Evolutionary conservation across 2,888 invertebrate genomes (phyloP).

Genomic region (Lasioglossum malachurum): DNA sequence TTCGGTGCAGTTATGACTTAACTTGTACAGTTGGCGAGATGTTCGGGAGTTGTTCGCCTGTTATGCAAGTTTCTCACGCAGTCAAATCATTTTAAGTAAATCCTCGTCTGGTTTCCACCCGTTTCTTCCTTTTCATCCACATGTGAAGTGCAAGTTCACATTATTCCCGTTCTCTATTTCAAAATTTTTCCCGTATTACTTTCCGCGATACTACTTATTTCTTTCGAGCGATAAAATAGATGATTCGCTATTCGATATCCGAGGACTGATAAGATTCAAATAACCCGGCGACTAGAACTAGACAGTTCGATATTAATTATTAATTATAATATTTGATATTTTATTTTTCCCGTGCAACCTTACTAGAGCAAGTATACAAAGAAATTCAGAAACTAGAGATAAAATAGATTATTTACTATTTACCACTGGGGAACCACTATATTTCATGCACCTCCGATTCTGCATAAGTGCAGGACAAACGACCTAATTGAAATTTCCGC

Average conservation of each 20-base stretch:
- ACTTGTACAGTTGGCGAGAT: constrained; percentile 58
- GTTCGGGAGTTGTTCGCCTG: constrained; percentile 64
- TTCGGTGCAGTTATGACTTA: constrained; percentile 69
- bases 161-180: background rate
- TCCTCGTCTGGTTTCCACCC: constrained; percentile 48
- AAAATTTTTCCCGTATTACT: background rate
- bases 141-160: background rate
- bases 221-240: too few relatives aligned
- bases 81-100: constrained; percentile 79
- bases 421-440: background rate
- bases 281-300: too few relatives aligned
- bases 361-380: too few relatives aligned
- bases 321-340: too few relatives aligned
- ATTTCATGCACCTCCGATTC: background rate
- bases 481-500: background rate
- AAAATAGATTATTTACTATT: background rate
- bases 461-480: constrained; percentile 1
- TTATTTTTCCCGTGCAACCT: too few relatives aligned
- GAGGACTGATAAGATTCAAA: too few relatives aligned
- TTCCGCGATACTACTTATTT: background rate
- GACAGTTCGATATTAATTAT: too few relatives aligned
- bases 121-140: background rate
- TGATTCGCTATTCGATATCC: too few relatives aligned
- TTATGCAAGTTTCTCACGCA: constrained; percentile 71
- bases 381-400: background rate